phyloP scores from a whole-genome alignment of 1,140 invertebrate genomes.

The Pseudomyrmex dendroicus region DNA sequence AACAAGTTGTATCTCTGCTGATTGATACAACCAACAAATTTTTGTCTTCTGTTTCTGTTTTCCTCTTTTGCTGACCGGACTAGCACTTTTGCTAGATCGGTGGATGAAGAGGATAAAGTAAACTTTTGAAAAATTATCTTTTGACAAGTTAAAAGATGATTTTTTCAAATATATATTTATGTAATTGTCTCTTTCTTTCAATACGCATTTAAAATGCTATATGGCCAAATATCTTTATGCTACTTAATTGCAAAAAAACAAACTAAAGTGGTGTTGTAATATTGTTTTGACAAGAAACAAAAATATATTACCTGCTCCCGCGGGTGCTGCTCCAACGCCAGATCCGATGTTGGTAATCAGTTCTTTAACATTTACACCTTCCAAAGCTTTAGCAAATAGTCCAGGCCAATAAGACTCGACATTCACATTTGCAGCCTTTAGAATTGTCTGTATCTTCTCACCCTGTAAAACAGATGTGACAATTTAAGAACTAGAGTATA shows the following conservation, averaged over 20 bases:
- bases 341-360: slow-evolving; percentile 98
- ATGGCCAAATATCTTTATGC: background rate
- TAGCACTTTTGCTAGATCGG: slow-evolving; percentile 70
- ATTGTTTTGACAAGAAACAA: background rate
- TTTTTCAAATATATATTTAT: no score
- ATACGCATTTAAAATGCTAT: no score
- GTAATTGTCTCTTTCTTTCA: no score
- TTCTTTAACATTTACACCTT: slow-evolving; percentile 97
- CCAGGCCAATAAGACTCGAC: slow-evolving; percentile 99
- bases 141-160: no score
- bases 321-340: slow-evolving; percentile 93
- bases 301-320: slow-evolving; percentile 87
- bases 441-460: slow-evolving; percentile 98
- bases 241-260: background rate
- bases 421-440: slow-evolving; percentile 98
- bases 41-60: slow-evolving; percentile 73
- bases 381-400: slow-evolving; percentile 98
- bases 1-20: slow-evolving; percentile 58
- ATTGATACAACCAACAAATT: slow-evolving; percentile 66
- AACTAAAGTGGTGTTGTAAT: no score
- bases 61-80: slow-evolving; percentile 79
- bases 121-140: background rate
- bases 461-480: slow-evolving; percentile 87
- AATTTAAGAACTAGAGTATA: background rate
- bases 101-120: slow-evolving; percentile 80